Evolutionary conservation across 2,797 vertebrate species (phyloP).

Genomic region (Distichodus sexfasciatus): DNA sequence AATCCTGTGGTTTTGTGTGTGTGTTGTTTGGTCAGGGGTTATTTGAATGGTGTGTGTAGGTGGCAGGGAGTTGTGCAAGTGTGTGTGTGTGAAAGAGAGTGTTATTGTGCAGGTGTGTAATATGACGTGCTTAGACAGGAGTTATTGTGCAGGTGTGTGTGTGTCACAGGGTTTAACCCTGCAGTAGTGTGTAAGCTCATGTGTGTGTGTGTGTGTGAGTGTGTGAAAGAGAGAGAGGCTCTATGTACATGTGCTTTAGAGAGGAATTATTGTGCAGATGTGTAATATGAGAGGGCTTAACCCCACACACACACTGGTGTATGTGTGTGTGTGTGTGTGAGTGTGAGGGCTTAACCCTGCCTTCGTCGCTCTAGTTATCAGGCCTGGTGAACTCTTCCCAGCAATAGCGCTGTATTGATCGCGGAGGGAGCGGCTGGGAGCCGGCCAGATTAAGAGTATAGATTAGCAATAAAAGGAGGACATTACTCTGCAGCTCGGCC

Average conservation of each 20-base stretch:
- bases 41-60: too few species aligned
- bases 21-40: too few species aligned
- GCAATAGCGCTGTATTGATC: constrained; percentile 71
- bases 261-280: background rate
- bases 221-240: too few species aligned
- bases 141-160: background rate
- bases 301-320: too few species aligned
- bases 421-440: constrained; percentile 67
- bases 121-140: too few species aligned
- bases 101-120: too few species aligned
- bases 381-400: constrained; percentile 71
- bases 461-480: constrained; percentile 81
- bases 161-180: background rate
- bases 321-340: constrained; percentile 4
- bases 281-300: background rate
- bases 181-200: background rate
- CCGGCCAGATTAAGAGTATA: constrained; percentile 78
- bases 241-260: background rate
- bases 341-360: constrained; percentile 45
- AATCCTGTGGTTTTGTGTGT: too few species aligned
- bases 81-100: too few species aligned
- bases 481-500: constrained; percentile 69
- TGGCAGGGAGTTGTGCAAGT: too few species aligned
- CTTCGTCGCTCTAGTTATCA: constrained; percentile 59
- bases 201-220: background rate